Evolutionary conservation across 2,888 invertebrate species (phyloP), one percentile per base, ranked within the genome.

Genomic region (Neoascia interrupta): DNA sequence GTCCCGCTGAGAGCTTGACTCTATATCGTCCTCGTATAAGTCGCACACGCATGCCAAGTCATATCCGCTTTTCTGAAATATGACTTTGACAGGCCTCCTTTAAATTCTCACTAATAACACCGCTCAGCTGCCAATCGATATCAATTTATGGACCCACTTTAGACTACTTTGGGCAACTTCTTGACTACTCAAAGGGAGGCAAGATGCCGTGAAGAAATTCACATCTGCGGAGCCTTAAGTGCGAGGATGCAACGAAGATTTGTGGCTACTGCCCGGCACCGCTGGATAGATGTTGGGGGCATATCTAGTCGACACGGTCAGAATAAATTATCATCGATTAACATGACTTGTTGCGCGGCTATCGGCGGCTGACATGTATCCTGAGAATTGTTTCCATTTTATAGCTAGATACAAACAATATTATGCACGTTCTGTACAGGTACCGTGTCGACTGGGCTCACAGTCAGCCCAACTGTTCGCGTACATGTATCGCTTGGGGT

Each of bases 321-420:
- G 72, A 72, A 76, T 76, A 76, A 76, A 76, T 76, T 76, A 76
- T 72, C 76, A 76, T 76, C 76, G 76, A 76, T 76, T 76, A 76
- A 76, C 76, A 76, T 72, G 76, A 76, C 76, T 76, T 60, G 76
- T 76, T 76, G 76, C 76, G 58, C 64, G 76, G 60, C 64, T 43
- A 72, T 69, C 43, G 58, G 69, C 51, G 75, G 63, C 75, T 56
- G 75, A 69, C 75, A 69, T 58, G 76, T 72, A 76, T 72, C 76
- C 64, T 54, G 58, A 37, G 76, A 66, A 70, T 76, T 76, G 76
- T 76, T 72, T 60, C 72, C 63, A 72, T 76, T 76, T n/a, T 31
- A 6, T 31, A 31, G 19, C 16, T 21, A 10, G 51, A 58, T 34
- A 3, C 10, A 4, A n/a, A n/a, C n/a, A n/a, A n/a, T n/a, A n/a